A percentile compares a stretch with the other conserved stretches of the same genome.
Conservation (phyloP, 2,888 invertebrate genomes). For the Automeris io region DNA sequence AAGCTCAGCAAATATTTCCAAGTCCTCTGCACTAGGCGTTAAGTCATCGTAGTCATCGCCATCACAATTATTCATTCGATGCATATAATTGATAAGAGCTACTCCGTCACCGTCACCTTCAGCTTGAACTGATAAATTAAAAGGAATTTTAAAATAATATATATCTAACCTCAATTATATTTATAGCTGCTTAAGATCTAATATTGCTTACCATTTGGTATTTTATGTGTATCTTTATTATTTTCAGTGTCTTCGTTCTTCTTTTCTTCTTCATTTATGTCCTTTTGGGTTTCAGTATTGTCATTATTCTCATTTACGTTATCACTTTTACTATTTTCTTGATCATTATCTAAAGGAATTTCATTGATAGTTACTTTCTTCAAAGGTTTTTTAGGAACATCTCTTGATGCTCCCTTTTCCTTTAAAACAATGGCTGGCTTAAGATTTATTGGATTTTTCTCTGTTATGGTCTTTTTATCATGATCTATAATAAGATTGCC, state of each 20-base stretch:
- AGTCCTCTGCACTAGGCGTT: constrained; percentile 55
- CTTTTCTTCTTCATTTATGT: constrained; percentile 13
- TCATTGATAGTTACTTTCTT: constrained; percentile 21
- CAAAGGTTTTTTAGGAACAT: not conserved
- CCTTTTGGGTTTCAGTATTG: constrained; percentile 10
- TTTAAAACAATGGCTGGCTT: not conserved
- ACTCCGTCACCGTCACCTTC: constrained; percentile 47
- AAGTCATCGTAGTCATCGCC: constrained; percentile 36
- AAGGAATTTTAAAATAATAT: not conserved
- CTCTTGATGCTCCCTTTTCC: not conserved
- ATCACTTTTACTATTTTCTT: constrained; percentile 17
- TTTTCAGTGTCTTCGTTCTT: constrained; percentile 14
- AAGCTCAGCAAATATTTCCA: constrained; percentile 60
- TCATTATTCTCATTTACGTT: constrained; percentile 13
- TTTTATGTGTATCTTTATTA: constrained; percentile 14
- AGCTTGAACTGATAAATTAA: constrained; percentile 22
- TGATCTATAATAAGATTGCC: constrained; percentile 39
- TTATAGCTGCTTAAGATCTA: not conserved
- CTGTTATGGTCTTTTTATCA: constrained; percentile 34
- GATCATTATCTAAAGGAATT: constrained; percentile 19
- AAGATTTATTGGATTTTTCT: constrained; percentile 14
- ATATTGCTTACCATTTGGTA: constrained; percentile 23
- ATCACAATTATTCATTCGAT: constrained; percentile 27
- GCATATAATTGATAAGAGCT: constrained; percentile 47
- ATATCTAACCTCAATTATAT: not conserved